A percentile compares a stretch with the other conserved stretches of the same genome.
Conservation (phyloP, 2,113 vertebrate genomes). For the Megatriorchis doriae region DNA sequence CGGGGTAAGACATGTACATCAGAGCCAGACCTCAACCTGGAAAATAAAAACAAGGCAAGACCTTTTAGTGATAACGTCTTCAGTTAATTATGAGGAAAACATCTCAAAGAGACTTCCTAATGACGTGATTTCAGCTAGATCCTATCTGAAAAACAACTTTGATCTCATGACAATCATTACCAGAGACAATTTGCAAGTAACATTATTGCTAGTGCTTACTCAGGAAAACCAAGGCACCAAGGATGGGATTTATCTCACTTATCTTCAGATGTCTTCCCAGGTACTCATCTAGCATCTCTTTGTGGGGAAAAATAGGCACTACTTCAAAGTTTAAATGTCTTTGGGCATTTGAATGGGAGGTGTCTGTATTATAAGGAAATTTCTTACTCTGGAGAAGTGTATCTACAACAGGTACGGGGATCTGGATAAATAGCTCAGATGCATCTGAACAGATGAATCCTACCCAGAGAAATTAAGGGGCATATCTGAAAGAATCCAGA, state of each 20-base stretch:
- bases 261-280: not conserved
- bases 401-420: not conserved
- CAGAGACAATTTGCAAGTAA: not conserved
- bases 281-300: not conserved
- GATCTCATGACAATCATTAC: not conserved
- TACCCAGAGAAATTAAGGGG: not conserved
- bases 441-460: not conserved
- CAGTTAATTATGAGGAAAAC: not conserved
- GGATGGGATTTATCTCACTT: not conserved
- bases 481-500: not conserved
- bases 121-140: not conserved
- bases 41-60: not conserved
- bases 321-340: not conserved
- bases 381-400: not conserved
- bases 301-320: not conserved
- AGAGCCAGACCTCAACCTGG: not conserved
- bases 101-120: not conserved
- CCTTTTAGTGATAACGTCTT: not conserved
- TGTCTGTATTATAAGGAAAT: not conserved
- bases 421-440: not conserved
- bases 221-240: not conserved
- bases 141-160: not conserved
- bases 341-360: not conserved
- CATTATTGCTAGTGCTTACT: not conserved
- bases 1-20: fast-evolving